Evolutionary conservation across 2,888 invertebrate species (phyloP), one percentile per base, ranked within the genome.

Genomic region (Timema podura): DNA sequence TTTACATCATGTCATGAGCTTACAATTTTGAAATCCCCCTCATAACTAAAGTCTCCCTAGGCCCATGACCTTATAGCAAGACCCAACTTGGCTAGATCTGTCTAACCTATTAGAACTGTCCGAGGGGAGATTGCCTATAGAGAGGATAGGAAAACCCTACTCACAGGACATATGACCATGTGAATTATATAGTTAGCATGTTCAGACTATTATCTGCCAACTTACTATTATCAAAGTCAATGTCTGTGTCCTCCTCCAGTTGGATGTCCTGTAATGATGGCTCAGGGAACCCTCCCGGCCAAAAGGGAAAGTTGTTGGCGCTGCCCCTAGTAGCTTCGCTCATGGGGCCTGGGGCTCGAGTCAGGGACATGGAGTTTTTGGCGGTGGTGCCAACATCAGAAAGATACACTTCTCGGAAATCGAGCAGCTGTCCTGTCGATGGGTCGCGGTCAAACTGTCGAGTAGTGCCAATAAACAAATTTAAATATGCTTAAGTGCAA

Each of bases 221-320:
- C 71, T 74, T 75, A 82, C 82, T 78, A 71, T 78, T 79, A 70
- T 79, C 78, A 75, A 82, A 80, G 70, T 79, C 76, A 16, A 80
- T 73, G n/a, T 75, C 76, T 9, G 74, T 72, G 48, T 75, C 76
- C 69, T 48, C 47, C 8, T 72, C 68, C 9, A 64, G 65, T 16
- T 64, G 54, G 16, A 47, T 11, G 45, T 65, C 64, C 9, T 57
- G 46, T 10, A 67, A 84, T 65, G 86, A 83, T 48, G 83, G 82
- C 73, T 83, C 81, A 44, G 85, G 82, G 79, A 93, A 91, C 3
- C 93, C 92, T 65, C 93, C 95, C 0, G 96, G 96, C 86, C 93
- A 88, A 79, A 96, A 96, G 0, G 94, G 95, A 78, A 88, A 90
- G 79, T 92, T 93, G 71, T 89, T 89, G 0, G 89, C 87, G 68